phyloP scores from a whole-genome alignment of 2,797 vertebrate genomes.

The Chromis chromis region DNA sequence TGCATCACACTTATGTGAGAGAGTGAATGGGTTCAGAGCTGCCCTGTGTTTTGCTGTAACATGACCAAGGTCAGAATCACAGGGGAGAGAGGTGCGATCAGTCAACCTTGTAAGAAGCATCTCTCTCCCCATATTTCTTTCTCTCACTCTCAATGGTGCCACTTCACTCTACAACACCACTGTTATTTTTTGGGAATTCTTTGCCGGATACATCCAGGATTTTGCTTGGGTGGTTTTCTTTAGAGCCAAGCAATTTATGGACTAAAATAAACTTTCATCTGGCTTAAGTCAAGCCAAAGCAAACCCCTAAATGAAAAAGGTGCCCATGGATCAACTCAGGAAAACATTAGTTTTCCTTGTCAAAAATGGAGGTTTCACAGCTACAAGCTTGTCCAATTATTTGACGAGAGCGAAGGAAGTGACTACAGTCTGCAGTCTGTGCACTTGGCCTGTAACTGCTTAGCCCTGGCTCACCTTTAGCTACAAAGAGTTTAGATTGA shows the following conservation, averaged over 20 bases:
- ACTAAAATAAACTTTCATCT: conserved; percentile 86
- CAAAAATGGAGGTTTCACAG: conserved; percentile 77
- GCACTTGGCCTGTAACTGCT: conserved; percentile 45
- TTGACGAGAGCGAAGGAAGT: conserved; percentile 66
- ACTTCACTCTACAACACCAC: conserved; percentile 70
- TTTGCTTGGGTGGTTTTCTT: conserved; percentile 84
- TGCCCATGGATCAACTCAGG: conserved; percentile 74
- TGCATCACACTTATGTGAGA: conserved; percentile 56
- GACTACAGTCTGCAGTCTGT: conserved; percentile 51
- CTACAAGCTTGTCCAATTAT: conserved; percentile 68
- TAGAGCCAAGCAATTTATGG: conserved; percentile 81
- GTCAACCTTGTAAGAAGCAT: conserved; percentile 62
- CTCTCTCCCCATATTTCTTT: conserved; percentile 59
- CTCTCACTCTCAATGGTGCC: conserved; percentile 64
- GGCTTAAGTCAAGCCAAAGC: conserved; percentile 81
- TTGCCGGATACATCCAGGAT: conserved; percentile 77
- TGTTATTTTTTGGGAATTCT: conserved; percentile 79
- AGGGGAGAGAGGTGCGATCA: conserved; percentile 53
- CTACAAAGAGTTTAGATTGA: conserved; percentile 38
- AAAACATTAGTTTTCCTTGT: conserved; percentile 80
- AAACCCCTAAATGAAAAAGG: conserved; percentile 80
- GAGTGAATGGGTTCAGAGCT: conserved; percentile 64
- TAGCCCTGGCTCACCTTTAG: conserved; percentile 55
- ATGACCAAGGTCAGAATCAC: conserved; percentile 63
- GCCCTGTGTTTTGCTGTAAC: conserved; percentile 58